Evolutionary conservation across 2,797 vertebrate genomes (phyloP).

Genomic region (Linurgus olivaceus): DNA sequence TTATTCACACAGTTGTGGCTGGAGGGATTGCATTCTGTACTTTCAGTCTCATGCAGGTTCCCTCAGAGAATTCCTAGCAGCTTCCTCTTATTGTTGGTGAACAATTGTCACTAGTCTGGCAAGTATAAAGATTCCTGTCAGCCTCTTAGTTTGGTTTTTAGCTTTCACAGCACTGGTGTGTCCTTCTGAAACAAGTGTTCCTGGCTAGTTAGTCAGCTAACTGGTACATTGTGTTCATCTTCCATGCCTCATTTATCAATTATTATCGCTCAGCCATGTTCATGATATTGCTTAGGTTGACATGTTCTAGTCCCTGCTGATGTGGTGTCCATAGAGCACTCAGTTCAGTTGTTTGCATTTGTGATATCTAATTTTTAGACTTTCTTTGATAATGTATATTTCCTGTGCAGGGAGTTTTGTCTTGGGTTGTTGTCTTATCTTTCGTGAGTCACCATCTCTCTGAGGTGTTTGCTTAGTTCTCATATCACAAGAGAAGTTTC

Average conservation of each 20-base stretch:
- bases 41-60: not conserved
- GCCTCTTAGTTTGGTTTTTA: not conserved
- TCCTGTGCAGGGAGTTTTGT: not conserved
- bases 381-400: not conserved
- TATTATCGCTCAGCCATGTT: not conserved
- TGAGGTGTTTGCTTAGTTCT: not conserved
- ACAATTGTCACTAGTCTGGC: not conserved
- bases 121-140: not conserved
- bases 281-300: not conserved
- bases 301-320: not conserved
- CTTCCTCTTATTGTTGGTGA: not conserved
- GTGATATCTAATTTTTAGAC: not conserved
- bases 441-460: not conserved
- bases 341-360: not conserved
- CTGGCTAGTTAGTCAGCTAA: not conserved
- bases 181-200: not conserved
- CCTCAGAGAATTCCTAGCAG: not conserved
- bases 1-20: not conserved
- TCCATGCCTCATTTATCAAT: not conserved
- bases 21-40: not conserved
- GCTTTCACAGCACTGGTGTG: not conserved
- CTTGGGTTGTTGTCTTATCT: not conserved
- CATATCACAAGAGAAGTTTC: not conserved
- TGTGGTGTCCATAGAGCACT: accelerated
- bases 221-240: not conserved